Evolutionary conservation across 1,140 invertebrate genomes (phyloP).

Genomic region (Chironomus striatipennis): DNA sequence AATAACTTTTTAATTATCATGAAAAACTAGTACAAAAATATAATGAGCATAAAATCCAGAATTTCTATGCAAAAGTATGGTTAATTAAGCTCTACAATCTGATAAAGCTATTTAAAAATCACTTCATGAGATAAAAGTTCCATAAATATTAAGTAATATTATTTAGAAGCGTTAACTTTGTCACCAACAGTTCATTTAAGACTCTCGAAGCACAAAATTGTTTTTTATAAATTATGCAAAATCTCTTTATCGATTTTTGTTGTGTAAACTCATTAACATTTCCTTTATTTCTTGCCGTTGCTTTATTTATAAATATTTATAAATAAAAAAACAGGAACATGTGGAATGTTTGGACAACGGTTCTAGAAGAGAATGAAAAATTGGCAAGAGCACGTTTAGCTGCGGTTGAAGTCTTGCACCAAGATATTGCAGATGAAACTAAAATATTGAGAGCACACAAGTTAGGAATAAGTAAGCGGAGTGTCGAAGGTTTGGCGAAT

Average conservation of each 20-base stretch:
- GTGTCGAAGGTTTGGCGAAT: slow-evolving; percentile 72
- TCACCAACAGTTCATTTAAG: no score
- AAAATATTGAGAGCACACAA: slow-evolving; percentile 78
- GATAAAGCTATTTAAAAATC: no score
- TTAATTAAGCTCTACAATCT: no score
- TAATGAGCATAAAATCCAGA: no score
- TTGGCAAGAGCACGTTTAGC: slow-evolving; percentile 80
- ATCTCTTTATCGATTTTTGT: slow-evolving; percentile 32
- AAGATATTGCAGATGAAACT: slow-evolving; percentile 87
- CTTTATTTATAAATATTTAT: neutral
- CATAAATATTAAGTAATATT: no score
- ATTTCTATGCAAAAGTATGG: no score
- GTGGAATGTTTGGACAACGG: slow-evolving; percentile 91
- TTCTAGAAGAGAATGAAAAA: slow-evolving; percentile 92
- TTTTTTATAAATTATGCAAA: slow-evolving; percentile 25
- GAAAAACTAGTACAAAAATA: no score
- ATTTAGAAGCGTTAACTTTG: no score
- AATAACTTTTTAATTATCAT: no score
- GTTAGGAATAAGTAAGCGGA: slow-evolving; percentile 78
- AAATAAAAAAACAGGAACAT: slow-evolving; percentile 66
- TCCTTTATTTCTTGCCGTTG: neutral
- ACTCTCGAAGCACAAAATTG: no score
- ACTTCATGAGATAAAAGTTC: no score
- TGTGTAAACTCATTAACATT: neutral
- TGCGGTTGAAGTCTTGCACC: slow-evolving; percentile 87